Evolutionary conservation across 2,888 invertebrate genomes (phyloP).

Genomic region (Dicroscelio sp.): DNA sequence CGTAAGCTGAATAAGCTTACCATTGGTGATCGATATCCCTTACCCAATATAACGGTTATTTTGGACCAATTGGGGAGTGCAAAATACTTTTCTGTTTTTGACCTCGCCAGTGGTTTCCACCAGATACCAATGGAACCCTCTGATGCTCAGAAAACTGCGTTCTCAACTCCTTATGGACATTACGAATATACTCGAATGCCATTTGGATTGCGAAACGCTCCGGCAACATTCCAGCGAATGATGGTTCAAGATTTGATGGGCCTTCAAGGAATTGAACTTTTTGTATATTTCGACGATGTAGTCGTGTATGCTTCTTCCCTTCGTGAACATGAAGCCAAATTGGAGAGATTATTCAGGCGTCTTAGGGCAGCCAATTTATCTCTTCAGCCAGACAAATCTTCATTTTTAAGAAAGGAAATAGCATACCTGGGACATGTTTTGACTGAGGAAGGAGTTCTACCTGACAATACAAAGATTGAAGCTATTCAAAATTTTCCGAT

Average conservation of each 20-base stretch:
- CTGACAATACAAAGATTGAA: background rate
- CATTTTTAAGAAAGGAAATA: conserved; percentile 86
- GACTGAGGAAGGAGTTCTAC: conserved; percentile 84
- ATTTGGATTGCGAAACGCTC: conserved; percentile 73
- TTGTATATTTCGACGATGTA: conserved; percentile 82
- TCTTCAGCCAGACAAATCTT: conserved; percentile 82
- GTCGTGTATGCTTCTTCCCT: conserved; percentile 71
- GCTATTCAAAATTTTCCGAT: background rate
- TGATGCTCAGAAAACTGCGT: conserved; percentile 76
- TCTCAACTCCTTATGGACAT: conserved; percentile 73
- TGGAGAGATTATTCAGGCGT: conserved; percentile 66
- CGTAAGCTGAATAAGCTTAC: background rate
- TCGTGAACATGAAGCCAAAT: conserved; percentile 69
- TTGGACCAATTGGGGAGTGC: conserved; percentile 11
- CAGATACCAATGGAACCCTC: conserved; percentile 80
- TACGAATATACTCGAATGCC: conserved; percentile 84
- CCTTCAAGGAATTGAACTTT: conserved; percentile 78
- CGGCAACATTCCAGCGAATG: conserved; percentile 87
- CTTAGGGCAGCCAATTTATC: conserved; percentile 73
- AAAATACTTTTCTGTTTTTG: conserved; percentile 69
- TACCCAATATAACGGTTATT: conserved; percentile 58
- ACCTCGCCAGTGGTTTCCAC: conserved; percentile 84
- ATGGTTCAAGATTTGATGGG: conserved; percentile 85
- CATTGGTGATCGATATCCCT: conserved; percentile 67
- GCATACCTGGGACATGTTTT: conserved; percentile 85